A percentile compares a stretch with the other conserved stretches of the same genome.
Evolutionary conservation across 2,888 invertebrate genomes (phyloP).

Genomic region (Eristalis pertinax): DNA sequence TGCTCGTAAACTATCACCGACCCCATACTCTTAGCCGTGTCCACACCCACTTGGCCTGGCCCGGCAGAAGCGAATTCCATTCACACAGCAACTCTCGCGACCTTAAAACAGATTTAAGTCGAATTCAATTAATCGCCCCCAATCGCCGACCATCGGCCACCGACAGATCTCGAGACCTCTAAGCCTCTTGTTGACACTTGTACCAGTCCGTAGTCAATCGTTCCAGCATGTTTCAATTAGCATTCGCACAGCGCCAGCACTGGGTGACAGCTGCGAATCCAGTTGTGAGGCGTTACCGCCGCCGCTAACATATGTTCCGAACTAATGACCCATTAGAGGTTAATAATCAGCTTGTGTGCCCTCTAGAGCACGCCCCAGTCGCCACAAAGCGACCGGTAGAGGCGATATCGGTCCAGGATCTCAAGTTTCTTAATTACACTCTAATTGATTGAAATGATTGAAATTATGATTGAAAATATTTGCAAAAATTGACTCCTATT

Average conservation of each 20-base stretch:
- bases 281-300: conserved; percentile 1
- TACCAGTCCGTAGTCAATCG: conserved; percentile 34
- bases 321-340: conserved; percentile 41
- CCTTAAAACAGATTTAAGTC: conserved; percentile 55
- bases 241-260: conserved; percentile 2
- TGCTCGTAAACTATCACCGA: background rate
- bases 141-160: background rate
- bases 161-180: conserved; percentile 31
- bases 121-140: conserved; percentile 41
- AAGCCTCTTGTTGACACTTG: conserved; percentile 3
- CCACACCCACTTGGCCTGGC: background rate
- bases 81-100: conserved; percentile 11
- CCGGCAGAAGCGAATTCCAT: conserved; percentile 32
- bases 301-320: conserved; percentile 38
- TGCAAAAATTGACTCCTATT: background rate
- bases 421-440: conserved; percentile 32
- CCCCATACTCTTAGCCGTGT: too few relatives aligned
- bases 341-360: conserved; percentile 6
- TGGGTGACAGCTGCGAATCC: background rate
- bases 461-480: conserved; percentile 14
- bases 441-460: conserved; percentile 42
- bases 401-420: conserved; percentile 37
- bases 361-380: background rate
- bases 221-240: conserved; percentile 52
- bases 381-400: background rate